Evolutionary conservation across 1,140 invertebrate genomes (phyloP).

Genomic region (Danaus melanippus): DNA sequence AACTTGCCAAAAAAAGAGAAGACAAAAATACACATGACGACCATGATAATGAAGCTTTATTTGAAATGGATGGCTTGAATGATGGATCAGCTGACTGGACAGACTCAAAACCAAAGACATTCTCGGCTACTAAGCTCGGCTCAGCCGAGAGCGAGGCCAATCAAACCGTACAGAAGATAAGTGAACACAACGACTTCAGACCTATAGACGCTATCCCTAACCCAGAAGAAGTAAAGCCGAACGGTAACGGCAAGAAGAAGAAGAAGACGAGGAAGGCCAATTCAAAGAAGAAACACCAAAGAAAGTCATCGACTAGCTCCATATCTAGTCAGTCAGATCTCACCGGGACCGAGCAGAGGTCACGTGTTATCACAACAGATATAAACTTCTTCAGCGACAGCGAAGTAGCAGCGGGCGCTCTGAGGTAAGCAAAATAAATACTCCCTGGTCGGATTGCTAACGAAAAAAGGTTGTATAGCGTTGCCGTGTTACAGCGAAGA

Average conservation of each 20-base stretch:
- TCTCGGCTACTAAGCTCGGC: conserved; percentile 60
- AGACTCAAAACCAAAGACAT: conserved; percentile 57
- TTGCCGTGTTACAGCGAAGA: conserved; percentile 63
- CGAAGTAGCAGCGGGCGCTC: conserved; percentile 78
- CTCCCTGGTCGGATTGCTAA: neutral
- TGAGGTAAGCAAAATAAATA: conserved; percentile 71
- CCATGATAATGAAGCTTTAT: conserved; percentile 74
- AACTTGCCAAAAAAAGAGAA: conserved; percentile 56
- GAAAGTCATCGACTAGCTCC: conserved; percentile 76
- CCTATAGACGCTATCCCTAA: conserved; percentile 69
- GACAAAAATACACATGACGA: conserved; percentile 56
- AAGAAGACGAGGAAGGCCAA: conserved; percentile 84
- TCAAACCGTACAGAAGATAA: conserved; percentile 67
- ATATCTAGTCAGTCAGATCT: conserved; percentile 68
- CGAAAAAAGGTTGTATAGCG: conserved; percentile 14
- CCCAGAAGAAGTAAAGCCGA: conserved; percentile 53
- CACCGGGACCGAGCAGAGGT: conserved; percentile 42
- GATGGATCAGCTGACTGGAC: conserved; percentile 50
- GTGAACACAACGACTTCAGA: conserved; percentile 75
- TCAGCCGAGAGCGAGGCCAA: conserved; percentile 58
- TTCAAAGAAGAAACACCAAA: conserved; percentile 82
- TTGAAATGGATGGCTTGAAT: conserved; percentile 78
- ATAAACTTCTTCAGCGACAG: conserved; percentile 90
- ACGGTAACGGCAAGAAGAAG: conserved; percentile 75
- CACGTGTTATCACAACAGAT: conserved; percentile 38